Evolutionary conservation across 2,888 invertebrate species (phyloP), one percentile per base, ranked within the genome.

Genomic region (Nematopogon swammerdamellus): DNA sequence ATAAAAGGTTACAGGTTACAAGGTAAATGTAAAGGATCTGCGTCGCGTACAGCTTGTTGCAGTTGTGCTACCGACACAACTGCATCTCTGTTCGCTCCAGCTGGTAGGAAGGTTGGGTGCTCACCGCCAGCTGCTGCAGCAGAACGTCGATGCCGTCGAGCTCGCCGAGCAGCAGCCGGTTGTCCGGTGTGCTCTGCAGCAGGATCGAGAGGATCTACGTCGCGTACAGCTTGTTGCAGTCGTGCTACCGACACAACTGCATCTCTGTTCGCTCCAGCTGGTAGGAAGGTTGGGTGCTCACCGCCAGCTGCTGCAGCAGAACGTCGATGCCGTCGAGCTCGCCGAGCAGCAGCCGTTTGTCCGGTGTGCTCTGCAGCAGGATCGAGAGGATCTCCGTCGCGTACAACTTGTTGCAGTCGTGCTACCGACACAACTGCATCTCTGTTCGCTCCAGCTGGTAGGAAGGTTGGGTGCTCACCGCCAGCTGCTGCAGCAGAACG

Each of bases 391-490:
- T 90, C 81, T 99, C 99, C 66, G 95, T 95, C 47, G 91, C 91
- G 71, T 97, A 99, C 46, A 98, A 74, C 73, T 97, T 97, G 68
- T 97, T 98, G 1, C 86, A 89, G 76, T 97, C n/a, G n/a, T n/a
- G n/a, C n/a, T n/a, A n/a, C n/a, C n/a, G n/a, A n/a, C n/a, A n/a
- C n/a, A n/a, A n/a, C n/a, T n/a, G n/a, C 56, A 99, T 90, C 81
- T 99, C 99, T 66, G 94, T 95, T 47, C 91, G 91, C 71, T 97
- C 99, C 47, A 98, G 74, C 73, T 97, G 97, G 68, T 97, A 98
- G 1, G 97, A 25, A 25, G 25, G 8, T 25, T 25, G 25, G 8
- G 25, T 8, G 5, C 25, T 74, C 72, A 92, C 89, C 58, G 97
- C 96, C 54, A 97, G 77, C 65, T 97, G 98, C 70, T 97, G 97